Percentiles rank a stretch among this genome's conserved stretches.
Conservation (phyloP, 2,113 vertebrate species). For the Morphnarchus princeps region DNA sequence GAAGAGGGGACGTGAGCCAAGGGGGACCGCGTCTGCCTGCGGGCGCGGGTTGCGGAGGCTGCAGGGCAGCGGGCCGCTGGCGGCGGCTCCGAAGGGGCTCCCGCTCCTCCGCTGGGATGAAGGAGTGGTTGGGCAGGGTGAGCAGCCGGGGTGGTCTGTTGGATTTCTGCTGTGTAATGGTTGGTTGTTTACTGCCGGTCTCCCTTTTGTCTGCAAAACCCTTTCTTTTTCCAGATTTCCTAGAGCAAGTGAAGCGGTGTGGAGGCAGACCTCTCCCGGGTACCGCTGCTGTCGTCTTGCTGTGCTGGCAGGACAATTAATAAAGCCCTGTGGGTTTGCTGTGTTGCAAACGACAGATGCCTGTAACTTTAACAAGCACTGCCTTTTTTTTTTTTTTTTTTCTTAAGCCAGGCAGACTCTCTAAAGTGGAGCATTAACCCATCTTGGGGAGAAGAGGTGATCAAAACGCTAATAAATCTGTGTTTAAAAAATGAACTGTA, state of each 20-base stretch:
- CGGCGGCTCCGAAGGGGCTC: background rate
- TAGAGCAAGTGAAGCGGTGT: accelerated
- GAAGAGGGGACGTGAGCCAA: accelerated
- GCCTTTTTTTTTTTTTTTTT: background rate
- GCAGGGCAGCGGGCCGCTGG: background rate
- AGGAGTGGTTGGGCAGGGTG: background rate
- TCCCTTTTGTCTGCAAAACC: background rate
- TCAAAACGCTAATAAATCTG: background rate
- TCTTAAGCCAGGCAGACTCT: background rate
- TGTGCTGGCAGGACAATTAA: background rate
- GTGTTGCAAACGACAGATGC: background rate
- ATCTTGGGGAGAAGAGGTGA: background rate
- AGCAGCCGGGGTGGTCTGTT: background rate
- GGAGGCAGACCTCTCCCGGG: background rate
- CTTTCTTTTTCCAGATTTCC: background rate
- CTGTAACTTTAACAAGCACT: background rate
- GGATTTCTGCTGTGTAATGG: background rate
- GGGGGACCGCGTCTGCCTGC: background rate
- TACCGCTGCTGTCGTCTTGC: background rate
- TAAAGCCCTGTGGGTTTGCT: background rate
- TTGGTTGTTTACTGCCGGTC: accelerated
- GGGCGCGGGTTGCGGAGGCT: background rate
- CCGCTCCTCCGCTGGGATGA: accelerated
- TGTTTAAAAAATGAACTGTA: background rate
- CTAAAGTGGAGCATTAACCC: background rate